These are phyloP conservation scores for Sisyra nigra DNA, from an alignment of 2,888 invertebrate species.

Conservation along the genomic window DNA sequence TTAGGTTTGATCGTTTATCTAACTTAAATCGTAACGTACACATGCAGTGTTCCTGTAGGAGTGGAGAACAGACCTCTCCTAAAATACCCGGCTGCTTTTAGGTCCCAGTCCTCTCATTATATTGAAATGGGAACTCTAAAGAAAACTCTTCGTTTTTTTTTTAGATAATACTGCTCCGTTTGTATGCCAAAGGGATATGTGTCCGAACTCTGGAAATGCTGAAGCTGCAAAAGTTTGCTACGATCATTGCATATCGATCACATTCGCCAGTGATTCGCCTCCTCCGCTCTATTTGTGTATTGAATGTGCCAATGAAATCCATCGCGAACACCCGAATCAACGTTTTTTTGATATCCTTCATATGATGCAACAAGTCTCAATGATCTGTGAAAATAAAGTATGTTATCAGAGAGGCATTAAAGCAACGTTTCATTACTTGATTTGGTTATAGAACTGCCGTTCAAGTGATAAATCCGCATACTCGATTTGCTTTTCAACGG, in stretches of 20 bases:
- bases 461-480: slow-evolving; percentile 83
- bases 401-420: slow-evolving; percentile 7
- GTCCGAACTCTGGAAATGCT: slow-evolving; percentile 71
- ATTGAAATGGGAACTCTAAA: too few relatives aligned
- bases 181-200: slow-evolving; percentile 81
- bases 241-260: slow-evolving; percentile 81
- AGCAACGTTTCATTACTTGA: neutral
- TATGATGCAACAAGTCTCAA: slow-evolving; percentile 88
- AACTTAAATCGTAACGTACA: too few relatives aligned
- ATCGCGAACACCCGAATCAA: slow-evolving; percentile 72
- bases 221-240: slow-evolving; percentile 89
- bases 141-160: too few relatives aligned
- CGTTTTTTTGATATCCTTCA: slow-evolving; percentile 76
- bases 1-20: too few relatives aligned
- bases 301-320: slow-evolving; percentile 87
- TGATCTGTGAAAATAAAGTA: slow-evolving; percentile 91
- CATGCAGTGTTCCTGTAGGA: too few relatives aligned
- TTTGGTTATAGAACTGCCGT: slow-evolving; percentile 63
- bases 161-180: slow-evolving; percentile 61
- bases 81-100: too few relatives aligned
- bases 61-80: too few relatives aligned
- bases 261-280: slow-evolving; percentile 70
- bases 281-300: slow-evolving; percentile 93
- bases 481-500: slow-evolving; percentile 91
- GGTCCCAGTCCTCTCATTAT: too few relatives aligned